These are phyloP conservation scores for Alaudala cheleensis DNA, from an alignment of 2,113 vertebrate species.

Conservation along the genomic window DNA sequence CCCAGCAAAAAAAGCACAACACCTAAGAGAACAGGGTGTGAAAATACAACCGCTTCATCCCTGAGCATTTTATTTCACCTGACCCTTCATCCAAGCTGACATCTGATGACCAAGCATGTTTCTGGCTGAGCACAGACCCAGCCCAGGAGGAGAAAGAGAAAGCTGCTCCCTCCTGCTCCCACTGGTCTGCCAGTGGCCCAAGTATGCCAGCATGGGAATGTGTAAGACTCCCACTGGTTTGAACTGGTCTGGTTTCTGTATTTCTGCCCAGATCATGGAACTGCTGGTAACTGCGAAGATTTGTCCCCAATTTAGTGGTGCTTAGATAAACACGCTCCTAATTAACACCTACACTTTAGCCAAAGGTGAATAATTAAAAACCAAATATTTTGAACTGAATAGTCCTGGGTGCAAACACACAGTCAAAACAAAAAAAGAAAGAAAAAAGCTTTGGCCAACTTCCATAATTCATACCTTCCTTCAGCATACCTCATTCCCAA, in stretches of 20 bases:
- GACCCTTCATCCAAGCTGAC: not conserved
- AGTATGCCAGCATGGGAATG: not conserved
- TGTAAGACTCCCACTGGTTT: not conserved
- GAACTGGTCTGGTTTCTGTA: not conserved
- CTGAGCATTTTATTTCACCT: not conserved
- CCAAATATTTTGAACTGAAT: not conserved
- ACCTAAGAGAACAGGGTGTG: not conserved
- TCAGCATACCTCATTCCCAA: not conserved
- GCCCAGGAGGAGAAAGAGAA: not conserved
- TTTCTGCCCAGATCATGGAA: not conserved
- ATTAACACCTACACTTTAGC: not conserved
- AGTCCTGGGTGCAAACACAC: not conserved
- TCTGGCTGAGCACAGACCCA: not conserved
- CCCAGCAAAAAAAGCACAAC: not conserved
- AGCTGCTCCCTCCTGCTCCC: not conserved
- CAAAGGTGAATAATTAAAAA: not conserved
- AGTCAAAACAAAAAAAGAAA: not conserved
- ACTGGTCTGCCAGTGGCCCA: fast-evolving
- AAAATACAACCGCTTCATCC: not conserved
- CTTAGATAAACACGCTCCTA: not conserved
- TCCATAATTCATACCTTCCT: not conserved
- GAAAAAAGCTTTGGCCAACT: not conserved
- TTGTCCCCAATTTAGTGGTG: fast-evolving
- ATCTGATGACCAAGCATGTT: not conserved
- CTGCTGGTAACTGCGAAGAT: not conserved